A percentile compares a stretch with the other conserved stretches of the same genome.
Evolutionary conservation across 2,888 invertebrate genomes (phyloP).

Genomic region (Cheilosia grossa): DNA sequence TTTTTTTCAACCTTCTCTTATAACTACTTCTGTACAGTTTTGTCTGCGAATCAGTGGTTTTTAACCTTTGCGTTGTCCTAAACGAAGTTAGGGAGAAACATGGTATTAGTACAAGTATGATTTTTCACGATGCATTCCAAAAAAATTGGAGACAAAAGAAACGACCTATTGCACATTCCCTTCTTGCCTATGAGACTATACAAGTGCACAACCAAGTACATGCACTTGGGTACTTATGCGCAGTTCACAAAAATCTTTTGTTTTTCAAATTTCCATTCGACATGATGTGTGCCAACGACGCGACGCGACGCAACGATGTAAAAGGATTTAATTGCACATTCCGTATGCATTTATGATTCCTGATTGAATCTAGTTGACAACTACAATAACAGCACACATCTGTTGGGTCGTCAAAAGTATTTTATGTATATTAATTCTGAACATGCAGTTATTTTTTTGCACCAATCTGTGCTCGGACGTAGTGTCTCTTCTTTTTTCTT

Average conservation of each 20-base stretch:
- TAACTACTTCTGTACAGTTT: too few species aligned
- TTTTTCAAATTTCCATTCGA: conserved; percentile 2
- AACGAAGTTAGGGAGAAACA: too few species aligned
- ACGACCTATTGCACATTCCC: neutral
- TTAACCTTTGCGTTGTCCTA: too few species aligned
- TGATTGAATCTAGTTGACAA: conserved; percentile 29
- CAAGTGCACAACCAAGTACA: neutral
- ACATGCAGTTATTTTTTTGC: neutral
- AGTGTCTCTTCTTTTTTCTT: neutral
- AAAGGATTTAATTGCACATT: conserved; percentile 50
- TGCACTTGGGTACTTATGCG: neutral
- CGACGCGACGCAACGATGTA: conserved; percentile 4
- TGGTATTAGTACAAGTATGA: too few species aligned
- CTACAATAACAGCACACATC: conserved; percentile 12
- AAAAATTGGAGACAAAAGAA: too few species aligned
- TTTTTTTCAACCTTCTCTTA: too few species aligned
- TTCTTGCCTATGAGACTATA: neutral
- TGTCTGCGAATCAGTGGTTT: too few species aligned
- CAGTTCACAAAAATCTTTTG: conserved; percentile 26
- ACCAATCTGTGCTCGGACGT: neutral
- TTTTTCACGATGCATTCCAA: too few species aligned
- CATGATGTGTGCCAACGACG: neutral
- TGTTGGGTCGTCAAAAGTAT: conserved; percentile 32
- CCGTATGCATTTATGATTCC: conserved; percentile 20
- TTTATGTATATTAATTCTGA: neutral